A percentile compares a stretch with the other conserved stretches of the same genome.
Evolutionary conservation across 2,113 vertebrate genomes (phyloP).

Genomic region (Stigmatopora argus): DNA sequence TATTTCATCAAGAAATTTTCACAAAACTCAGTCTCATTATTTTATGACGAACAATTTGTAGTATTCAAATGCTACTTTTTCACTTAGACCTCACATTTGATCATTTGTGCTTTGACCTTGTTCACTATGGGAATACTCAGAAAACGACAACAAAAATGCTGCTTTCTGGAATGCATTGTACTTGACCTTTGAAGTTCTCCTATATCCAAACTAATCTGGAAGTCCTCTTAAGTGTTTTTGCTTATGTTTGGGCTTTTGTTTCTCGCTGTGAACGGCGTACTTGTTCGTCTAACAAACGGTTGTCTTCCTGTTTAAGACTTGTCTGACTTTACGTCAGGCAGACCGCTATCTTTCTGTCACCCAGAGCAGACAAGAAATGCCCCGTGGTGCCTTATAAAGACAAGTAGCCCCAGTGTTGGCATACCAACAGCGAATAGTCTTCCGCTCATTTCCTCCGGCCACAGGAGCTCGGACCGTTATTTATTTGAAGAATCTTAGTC

Average conservation of each 20-base stretch:
- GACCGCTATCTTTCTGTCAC: slow-evolving; percentile 40
- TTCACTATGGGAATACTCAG: too few relatives aligned
- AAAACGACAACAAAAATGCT: too few relatives aligned
- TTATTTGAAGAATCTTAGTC: slow-evolving; percentile 55
- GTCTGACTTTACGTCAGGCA: slow-evolving; percentile 45
- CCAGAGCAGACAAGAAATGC: slow-evolving; percentile 59
- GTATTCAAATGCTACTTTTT: too few relatives aligned
- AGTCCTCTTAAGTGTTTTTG: not conserved
- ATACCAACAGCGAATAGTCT: slow-evolving; percentile 57
- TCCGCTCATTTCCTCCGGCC: slow-evolving; percentile 54
- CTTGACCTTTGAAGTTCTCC: not conserved
- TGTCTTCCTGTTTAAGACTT: slow-evolving; percentile 52
- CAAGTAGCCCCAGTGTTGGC: slow-evolving; percentile 48
- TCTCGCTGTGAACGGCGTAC: slow-evolving; percentile 20
- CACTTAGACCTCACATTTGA: too few relatives aligned
- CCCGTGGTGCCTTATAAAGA: slow-evolving; percentile 66
- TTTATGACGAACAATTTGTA: too few relatives aligned
- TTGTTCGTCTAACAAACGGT: slow-evolving; percentile 54
- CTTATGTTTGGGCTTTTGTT: not conserved
- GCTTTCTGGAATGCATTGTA: not conserved
- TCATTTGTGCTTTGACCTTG: too few relatives aligned
- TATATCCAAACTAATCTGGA: not conserved
- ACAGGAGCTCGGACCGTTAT: slow-evolving; percentile 52
- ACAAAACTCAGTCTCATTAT: too few relatives aligned
- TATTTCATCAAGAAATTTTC: too few relatives aligned